Evolutionary conservation across 2,797 vertebrate species (phyloP).

Genomic region (Sebastes cheni): DNA sequence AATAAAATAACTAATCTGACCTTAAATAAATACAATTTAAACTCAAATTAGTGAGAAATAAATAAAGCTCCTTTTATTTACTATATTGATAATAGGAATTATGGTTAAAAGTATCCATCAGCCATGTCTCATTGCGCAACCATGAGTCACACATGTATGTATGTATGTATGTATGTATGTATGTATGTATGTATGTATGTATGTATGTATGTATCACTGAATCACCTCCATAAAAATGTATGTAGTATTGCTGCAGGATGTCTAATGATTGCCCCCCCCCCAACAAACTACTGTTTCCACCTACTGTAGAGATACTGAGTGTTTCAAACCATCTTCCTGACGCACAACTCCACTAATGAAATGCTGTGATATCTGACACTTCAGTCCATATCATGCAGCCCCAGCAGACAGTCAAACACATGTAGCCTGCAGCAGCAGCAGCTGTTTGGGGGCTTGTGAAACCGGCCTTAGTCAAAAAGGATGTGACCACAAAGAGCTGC

Average conservation of each 20-base stretch:
- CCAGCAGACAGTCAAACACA: slow-evolving; percentile 41
- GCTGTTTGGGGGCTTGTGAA: slow-evolving; percentile 77
- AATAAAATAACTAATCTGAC: not conserved
- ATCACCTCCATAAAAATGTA: not conserved
- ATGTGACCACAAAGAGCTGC: slow-evolving; percentile 79
- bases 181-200: no score
- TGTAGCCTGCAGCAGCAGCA: slow-evolving; percentile 53
- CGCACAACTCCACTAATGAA: not conserved
- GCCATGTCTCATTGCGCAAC: not conserved
- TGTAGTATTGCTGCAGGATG: not conserved
- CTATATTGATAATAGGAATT: not conserved
- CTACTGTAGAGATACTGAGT: not conserved
- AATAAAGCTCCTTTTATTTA: not conserved
- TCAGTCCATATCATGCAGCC: not conserved
- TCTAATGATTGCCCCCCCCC: not conserved
- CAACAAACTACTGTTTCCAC: not conserved
- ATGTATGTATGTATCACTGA: not conserved
- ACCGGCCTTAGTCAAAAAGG: slow-evolving; percentile 70
- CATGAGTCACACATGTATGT: not conserved
- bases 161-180: no score
- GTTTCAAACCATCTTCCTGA: not conserved
- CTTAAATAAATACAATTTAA: not conserved
- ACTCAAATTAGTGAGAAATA: not conserved
- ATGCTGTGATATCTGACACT: not conserved
- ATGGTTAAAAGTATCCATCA: not conserved